Base-by-base conservation (phyloP, 2,113 vertebrate species). In the Poeciliopsis prolifica region DNA sequence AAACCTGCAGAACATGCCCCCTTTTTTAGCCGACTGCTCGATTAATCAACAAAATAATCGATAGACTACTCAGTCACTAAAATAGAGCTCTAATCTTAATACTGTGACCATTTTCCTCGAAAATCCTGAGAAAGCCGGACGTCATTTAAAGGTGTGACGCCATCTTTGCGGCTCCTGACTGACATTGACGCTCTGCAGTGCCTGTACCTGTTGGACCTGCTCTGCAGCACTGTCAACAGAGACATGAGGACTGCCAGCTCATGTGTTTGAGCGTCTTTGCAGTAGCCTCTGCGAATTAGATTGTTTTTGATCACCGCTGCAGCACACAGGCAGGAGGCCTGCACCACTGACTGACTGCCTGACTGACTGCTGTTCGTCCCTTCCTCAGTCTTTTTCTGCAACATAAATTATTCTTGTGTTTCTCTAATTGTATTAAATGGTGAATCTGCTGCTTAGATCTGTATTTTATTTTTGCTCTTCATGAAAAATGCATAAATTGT, bases 101-200 rank as follows among this genome's bases (percentile, higher is more conserved):
- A 58, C 51, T 24, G 22, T 54, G 51, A 58, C 51, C 10, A 8
- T n/a, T 58, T 54, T 58, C 22, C 8, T 9, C 2, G 14, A 42
- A 17, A 44, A 17, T 5, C 44, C 44, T 19, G 4, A 19, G 44
- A 48, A 22, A 19, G 44, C 44, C 19, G 13, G 5, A 5, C 42
- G 15, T 44, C 17, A 7, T 17, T 17, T 19, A 48, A 58, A 58
- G n/a, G 51, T 24, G 51, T n/a, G 51, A 58, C 10, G 24, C 22
- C 51, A 58, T 58, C 33, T 44, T 9, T 26, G 30, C 15, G 29
- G 42, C 40, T 67, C 29, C 30, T 74, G 48, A 61, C 40, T 83
- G 80, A 87, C 82, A 62, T 61, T 79, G 78, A 72, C 33, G 78
- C 70, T 77, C 8, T 58, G 78, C 87, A 86, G 79, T 73, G 71